phyloP scores from a whole-genome alignment of 2,888 invertebrate species.

The Latrodectus hesperus region DNA sequence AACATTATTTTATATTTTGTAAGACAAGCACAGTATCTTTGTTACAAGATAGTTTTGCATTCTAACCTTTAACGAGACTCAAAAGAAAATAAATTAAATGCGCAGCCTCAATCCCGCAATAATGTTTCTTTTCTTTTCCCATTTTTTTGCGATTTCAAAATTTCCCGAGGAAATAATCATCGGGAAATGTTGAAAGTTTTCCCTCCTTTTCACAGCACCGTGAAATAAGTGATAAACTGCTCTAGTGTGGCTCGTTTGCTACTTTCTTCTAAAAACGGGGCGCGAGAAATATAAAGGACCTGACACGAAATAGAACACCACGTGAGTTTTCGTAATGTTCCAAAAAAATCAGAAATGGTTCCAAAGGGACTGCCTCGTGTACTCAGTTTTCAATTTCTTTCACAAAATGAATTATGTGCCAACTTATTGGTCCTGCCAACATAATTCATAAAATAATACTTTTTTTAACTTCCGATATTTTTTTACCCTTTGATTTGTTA shows the following conservation, averaged over 20 bases:
- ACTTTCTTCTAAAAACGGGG: not conserved
- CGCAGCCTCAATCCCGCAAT: no score
- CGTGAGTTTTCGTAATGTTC: not conserved
- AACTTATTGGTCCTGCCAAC: no score
- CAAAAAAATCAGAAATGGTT: slow-evolving; percentile 4
- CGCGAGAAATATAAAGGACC: not conserved
- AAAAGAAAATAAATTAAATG: no score
- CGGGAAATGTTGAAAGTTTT: not conserved
- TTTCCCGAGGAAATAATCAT: not conserved
- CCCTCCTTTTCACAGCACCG: not conserved
- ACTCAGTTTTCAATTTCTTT: slow-evolving; percentile 44
- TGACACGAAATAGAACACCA: not conserved
- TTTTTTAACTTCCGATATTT: no score
- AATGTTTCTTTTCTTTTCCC: no score
- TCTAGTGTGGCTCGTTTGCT: not conserved
- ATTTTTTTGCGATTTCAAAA: no score
- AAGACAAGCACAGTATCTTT: no score
- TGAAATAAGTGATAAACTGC: slow-evolving; percentile 5
- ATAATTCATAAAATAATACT: no score
- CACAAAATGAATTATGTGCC: not conserved
- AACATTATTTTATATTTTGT: no score
- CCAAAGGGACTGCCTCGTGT: slow-evolving; percentile 25
- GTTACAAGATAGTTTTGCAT: no score
- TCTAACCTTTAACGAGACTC: no score
- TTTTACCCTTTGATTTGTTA: no score